These are phyloP conservation scores for Phaethon lepturus DNA, from an alignment of 2,113 vertebrate genomes.

Conservation along the genomic window DNA sequence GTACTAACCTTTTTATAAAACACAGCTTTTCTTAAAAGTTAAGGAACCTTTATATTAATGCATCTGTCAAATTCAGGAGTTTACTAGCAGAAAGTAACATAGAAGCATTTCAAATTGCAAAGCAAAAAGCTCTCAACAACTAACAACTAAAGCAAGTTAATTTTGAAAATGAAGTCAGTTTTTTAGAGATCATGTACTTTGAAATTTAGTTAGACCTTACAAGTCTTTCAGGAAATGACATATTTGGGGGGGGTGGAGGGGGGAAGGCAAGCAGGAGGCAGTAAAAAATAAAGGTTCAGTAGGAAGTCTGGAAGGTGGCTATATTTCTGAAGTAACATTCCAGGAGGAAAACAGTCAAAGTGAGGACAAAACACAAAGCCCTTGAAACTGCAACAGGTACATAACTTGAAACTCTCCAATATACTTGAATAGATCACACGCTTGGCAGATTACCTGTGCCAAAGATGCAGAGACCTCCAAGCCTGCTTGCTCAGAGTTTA, in stretches of 20 bases:
- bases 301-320: background rate
- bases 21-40: background rate
- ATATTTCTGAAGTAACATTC: background rate
- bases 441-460: background rate
- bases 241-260: background rate
- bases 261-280: background rate
- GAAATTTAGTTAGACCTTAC: background rate
- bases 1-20: background rate
- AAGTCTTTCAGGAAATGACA: background rate
- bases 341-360: background rate
- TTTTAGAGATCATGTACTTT: background rate
- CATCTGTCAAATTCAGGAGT: background rate
- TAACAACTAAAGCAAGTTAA: background rate
- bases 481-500: background rate
- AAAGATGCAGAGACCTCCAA: background rate
- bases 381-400: background rate
- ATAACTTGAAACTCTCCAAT: background rate
- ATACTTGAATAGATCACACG: background rate
- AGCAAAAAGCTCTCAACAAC: background rate
- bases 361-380: background rate
- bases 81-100: background rate
- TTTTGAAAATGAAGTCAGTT: rapidly evolving
- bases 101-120: background rate
- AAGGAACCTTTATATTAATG: background rate
- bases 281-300: background rate